These are phyloP conservation scores for Bombycilla garrulus DNA, from an alignment of 2,113 vertebrate genomes.

Conservation along the genomic window DNA sequence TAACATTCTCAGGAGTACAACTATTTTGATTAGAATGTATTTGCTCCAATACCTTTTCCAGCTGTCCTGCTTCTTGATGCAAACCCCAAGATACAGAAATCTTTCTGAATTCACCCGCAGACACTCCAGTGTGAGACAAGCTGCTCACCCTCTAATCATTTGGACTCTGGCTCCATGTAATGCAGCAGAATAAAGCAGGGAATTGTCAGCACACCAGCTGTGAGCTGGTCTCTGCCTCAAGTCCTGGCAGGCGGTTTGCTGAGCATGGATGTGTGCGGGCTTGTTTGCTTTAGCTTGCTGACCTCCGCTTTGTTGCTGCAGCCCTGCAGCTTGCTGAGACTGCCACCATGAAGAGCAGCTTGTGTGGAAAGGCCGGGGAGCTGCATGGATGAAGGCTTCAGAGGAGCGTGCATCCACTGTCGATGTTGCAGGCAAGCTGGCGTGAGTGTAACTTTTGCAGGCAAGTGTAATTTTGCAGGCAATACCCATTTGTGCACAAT, in stretches of 20 bases:
- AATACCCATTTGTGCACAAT: background rate
- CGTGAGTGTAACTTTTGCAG: background rate
- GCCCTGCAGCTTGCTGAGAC: background rate
- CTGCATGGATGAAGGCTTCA: background rate
- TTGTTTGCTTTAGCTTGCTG: background rate
- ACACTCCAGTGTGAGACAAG: background rate
- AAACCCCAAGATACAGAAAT: background rate
- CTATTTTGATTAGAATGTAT: conserved; percentile 44
- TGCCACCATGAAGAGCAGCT: background rate
- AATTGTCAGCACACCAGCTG: accelerated
- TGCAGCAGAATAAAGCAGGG: background rate
- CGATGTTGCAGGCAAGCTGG: background rate
- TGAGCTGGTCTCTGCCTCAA: background rate
- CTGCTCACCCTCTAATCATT: accelerated
- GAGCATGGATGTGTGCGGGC: background rate
- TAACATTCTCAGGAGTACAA: conserved; percentile 55
- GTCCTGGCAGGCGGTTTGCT: background rate
- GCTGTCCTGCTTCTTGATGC: conserved; percentile 22
- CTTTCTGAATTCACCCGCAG: background rate
- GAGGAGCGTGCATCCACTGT: accelerated
- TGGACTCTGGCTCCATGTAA: background rate
- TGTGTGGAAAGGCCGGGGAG: background rate
- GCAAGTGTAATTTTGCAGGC: background rate
- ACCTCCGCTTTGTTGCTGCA: background rate
- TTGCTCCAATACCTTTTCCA: conserved; percentile 59